A percentile compares a stretch with the other conserved stretches of the same genome.
These are phyloP conservation scores for Lymantria dispar DNA, from an alignment of 2,888 invertebrate species.

Conservation along the genomic window DNA sequence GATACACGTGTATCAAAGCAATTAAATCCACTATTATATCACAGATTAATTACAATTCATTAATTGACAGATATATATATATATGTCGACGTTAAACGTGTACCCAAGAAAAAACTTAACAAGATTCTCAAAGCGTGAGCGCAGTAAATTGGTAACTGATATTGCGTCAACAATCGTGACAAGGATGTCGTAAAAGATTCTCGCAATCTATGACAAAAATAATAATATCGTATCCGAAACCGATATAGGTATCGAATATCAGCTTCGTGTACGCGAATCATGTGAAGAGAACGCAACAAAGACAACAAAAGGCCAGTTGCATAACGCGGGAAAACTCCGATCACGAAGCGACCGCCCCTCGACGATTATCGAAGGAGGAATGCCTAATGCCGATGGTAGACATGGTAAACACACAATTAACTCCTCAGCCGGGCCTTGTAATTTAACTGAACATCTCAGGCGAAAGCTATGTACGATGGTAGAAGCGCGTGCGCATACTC, in stretches of 20 bases:
- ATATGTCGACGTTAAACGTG: not conserved
- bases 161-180: constrained; percentile 64
- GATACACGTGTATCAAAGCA: not conserved
- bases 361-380: constrained; percentile 48
- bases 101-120: constrained; percentile 22
- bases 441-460: constrained; percentile 47
- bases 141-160: constrained; percentile 44
- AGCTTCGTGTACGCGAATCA: constrained; percentile 28
- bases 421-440: constrained; percentile 49
- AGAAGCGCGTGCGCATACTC: constrained; percentile 34
- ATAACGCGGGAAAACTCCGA: constrained; percentile 59
- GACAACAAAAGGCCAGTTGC: constrained; percentile 45
- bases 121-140: constrained; percentile 43
- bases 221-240: constrained; percentile 52
- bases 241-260: constrained; percentile 48
- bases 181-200: constrained; percentile 51
- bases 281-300: constrained; percentile 40
- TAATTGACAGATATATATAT: not conserved
- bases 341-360: constrained; percentile 59
- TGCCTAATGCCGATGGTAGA: constrained; percentile 43
- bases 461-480: constrained; percentile 41
- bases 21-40: constrained; percentile 1
- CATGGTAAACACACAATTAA: constrained; percentile 62
- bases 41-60: constrained; percentile 10
- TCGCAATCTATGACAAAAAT: constrained; percentile 62